Evolutionary conservation across 1,140 invertebrate genomes (phyloP).

Genomic region (Leptoteleia sp.): DNA sequence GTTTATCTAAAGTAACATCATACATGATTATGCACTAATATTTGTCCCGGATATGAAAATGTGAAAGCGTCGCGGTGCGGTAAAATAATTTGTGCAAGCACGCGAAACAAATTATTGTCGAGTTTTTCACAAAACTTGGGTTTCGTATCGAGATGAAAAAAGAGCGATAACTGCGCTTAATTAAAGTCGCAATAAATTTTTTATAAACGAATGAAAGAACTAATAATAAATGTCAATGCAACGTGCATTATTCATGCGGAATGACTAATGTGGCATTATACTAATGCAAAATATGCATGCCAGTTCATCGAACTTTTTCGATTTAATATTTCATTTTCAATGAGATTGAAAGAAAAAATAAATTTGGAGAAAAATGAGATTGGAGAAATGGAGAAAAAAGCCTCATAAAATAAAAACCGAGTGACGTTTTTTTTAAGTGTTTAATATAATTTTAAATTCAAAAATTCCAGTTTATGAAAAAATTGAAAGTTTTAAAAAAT

Average conservation of each 20-base stretch:
- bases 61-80: slow-evolving; percentile 11
- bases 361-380: too few relatives aligned
- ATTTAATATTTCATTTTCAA: too few relatives aligned
- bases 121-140: neutral
- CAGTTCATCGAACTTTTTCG: slow-evolving; percentile 23
- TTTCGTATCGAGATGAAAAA: slow-evolving; percentile 12
- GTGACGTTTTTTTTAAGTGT: too few relatives aligned
- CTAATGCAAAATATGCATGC: neutral
- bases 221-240: slow-evolving; percentile 33
- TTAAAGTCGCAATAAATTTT: slow-evolving; percentile 15
- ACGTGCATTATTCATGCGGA: slow-evolving; percentile 32
- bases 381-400: too few relatives aligned
- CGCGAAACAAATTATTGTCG: neutral
- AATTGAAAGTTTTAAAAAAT: too few relatives aligned
- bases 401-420: too few relatives aligned
- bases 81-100: neutral
- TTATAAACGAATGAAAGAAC: slow-evolving; percentile 16
- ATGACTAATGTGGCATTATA: slow-evolving; percentile 33
- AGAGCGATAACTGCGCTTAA: neutral
- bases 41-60: slow-evolving; percentile 24
- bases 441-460: too few relatives aligned
- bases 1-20: neutral
- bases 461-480: too few relatives aligned
- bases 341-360: too few relatives aligned
- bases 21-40: slow-evolving; percentile 24